Conservation (phyloP, 1,140 invertebrate genomes). For the Halesus radiatus region DNA sequence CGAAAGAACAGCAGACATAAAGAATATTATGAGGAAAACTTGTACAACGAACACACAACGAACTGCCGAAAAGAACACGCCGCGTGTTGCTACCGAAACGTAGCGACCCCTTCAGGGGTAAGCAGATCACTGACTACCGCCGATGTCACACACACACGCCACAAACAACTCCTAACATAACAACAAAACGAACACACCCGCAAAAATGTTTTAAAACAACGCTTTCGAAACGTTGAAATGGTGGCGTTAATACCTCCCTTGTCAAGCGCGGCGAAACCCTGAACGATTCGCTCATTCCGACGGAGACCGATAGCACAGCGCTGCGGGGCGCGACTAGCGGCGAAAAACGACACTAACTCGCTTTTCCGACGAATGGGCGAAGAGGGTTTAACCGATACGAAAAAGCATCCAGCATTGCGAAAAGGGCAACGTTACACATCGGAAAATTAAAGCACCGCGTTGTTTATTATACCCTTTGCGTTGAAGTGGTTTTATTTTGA, state of each 20-base stretch:
- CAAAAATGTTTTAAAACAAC: not conserved
- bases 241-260: not conserved
- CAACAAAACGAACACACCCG: not conserved
- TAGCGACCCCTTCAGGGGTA: conserved; percentile 44
- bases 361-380: conserved; percentile 34
- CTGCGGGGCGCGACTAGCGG: conserved; percentile 41
- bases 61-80: conserved; percentile 41
- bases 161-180: not conserved
- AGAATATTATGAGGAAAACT: conserved; percentile 35
- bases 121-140: conserved; percentile 28
- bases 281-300: not conserved
- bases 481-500: not conserved
- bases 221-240: too few relatives aligned
- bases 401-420: not conserved
- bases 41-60: conserved; percentile 40
- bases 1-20: conserved; percentile 19
- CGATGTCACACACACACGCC: not conserved
- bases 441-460: too few relatives aligned
- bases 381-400: not conserved
- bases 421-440: too few relatives aligned
- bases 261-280: not conserved
- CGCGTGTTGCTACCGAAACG: conserved; percentile 36
- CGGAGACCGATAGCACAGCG: conserved; percentile 3
- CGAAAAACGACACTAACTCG: conserved; percentile 35
- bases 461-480: not conserved